Evolutionary conservation across 1,140 invertebrate species (phyloP).

Genomic region (Dryas iulia): DNA sequence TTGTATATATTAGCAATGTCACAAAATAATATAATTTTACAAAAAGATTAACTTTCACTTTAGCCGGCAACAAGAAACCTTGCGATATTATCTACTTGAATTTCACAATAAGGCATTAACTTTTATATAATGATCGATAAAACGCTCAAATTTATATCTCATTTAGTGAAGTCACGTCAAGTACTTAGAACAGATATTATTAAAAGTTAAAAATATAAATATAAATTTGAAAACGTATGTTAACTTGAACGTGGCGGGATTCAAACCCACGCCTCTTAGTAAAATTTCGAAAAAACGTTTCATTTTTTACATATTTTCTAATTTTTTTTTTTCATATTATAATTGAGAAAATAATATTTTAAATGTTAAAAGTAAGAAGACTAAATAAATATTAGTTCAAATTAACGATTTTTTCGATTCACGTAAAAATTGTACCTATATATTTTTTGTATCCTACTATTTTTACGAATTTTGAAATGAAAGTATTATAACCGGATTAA

Average conservation of each 20-base stretch:
- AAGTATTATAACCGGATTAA: too few species aligned
- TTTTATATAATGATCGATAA: not conserved
- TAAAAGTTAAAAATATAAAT: not conserved
- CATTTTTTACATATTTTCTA: too few species aligned
- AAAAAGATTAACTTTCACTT: not conserved
- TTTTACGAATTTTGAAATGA: too few species aligned
- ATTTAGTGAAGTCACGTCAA: not conserved
- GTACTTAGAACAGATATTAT: not conserved
- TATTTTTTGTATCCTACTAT: too few species aligned
- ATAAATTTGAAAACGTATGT: too few species aligned
- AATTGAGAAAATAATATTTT: too few species aligned
- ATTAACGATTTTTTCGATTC: too few species aligned
- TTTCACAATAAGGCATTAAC: not conserved
- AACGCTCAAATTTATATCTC: not conserved
- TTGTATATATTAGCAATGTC: not conserved
- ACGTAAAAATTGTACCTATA: too few species aligned
- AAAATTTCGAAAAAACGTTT: too few species aligned
- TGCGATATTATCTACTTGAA: not conserved
- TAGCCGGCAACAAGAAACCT: not conserved
- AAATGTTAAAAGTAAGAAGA: too few species aligned
- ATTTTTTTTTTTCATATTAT: not conserved
- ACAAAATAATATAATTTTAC: not conserved
- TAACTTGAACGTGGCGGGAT: not conserved
- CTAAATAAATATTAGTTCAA: too few species aligned
- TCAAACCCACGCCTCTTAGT: too few species aligned